phyloP scores from a whole-genome alignment of 2,888 invertebrate species.

The Nephrotoma guestfalica region DNA sequence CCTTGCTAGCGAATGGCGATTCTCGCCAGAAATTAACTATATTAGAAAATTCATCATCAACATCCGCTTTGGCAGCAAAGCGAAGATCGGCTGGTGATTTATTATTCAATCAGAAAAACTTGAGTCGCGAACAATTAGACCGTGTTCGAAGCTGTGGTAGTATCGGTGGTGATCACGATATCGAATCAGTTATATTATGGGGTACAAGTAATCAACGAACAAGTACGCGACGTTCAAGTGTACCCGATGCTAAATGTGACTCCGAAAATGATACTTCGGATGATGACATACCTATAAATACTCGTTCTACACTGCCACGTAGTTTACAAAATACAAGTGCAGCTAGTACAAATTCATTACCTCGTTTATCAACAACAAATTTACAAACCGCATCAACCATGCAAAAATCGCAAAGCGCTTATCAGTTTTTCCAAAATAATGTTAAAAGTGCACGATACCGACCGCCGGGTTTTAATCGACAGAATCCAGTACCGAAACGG shows the following conservation, averaged over 20 bases:
- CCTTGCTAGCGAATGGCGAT: constrained; percentile 66
- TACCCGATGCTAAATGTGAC: constrained; percentile 37
- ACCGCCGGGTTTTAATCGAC: constrained; percentile 63
- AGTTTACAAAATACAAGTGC: constrained; percentile 42
- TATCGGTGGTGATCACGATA: constrained; percentile 47
- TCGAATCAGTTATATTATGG: constrained; percentile 29
- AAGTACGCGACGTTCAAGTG: constrained; percentile 38
- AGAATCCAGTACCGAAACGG: constrained; percentile 45
- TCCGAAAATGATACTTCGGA: constrained; percentile 34
- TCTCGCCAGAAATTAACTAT: constrained; percentile 61
- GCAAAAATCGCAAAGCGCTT: constrained; percentile 48
- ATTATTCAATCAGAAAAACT: constrained; percentile 61
- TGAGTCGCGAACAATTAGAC: constrained; percentile 60
- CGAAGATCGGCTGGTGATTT: constrained; percentile 72
- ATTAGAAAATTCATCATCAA: constrained; percentile 45
- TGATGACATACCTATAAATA: constrained; percentile 39
- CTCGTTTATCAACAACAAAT: constrained; percentile 51
- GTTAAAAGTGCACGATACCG: constrained; percentile 79
- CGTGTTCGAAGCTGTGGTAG: constrained; percentile 68
- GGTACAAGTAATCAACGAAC: constrained; percentile 21
- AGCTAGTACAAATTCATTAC: constrained; percentile 57
- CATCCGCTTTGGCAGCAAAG: constrained; percentile 55
- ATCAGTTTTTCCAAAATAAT: constrained; percentile 42
- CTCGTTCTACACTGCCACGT: constrained; percentile 45
- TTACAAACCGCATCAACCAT: constrained; percentile 29